phyloP scores from a whole-genome alignment of 2,113 vertebrate species.

The Entosphenus tridentatus region DNA sequence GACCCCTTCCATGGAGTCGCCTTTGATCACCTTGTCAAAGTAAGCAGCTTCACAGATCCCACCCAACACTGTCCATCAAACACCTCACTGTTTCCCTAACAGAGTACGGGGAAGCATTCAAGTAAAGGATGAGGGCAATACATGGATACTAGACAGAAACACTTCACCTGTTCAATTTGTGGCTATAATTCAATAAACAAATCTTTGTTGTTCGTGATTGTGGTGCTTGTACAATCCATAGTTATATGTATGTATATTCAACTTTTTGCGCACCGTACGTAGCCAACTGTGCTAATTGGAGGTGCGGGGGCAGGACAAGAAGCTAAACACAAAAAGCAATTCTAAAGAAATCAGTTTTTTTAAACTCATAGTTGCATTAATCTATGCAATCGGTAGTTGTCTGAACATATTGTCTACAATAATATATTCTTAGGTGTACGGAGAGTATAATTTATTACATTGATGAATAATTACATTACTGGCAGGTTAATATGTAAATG shows the following conservation, averaged over 20 bases:
- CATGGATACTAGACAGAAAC: not conserved
- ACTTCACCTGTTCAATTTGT: accelerated
- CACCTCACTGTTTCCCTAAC: not conserved
- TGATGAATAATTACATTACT: not conserved
- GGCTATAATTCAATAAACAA: accelerated
- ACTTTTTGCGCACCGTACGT: no score
- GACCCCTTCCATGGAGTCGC: slow-evolving; percentile 41
- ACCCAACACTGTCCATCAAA: not conserved
- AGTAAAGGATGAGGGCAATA: not conserved
- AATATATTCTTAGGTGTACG: no score
- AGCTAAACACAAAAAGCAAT: no score
- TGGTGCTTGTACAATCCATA: slow-evolving; percentile 3
- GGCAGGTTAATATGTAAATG: not conserved
- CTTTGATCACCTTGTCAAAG: slow-evolving; percentile 62
- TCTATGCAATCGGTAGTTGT: no score
- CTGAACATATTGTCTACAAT: no score
- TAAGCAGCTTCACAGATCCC: slow-evolving; percentile 14
- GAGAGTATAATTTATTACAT: not conserved
- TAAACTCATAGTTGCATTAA: no score
- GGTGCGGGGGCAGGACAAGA: no score
- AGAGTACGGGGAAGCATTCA: not conserved
- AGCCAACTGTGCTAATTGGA: no score
- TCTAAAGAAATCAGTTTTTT: no score
- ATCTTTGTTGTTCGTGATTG: not conserved
- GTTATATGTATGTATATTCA: no score